Base-by-base conservation (phyloP, 2,113 vertebrate genomes). In the Planiliza haematocheilus region DNA sequence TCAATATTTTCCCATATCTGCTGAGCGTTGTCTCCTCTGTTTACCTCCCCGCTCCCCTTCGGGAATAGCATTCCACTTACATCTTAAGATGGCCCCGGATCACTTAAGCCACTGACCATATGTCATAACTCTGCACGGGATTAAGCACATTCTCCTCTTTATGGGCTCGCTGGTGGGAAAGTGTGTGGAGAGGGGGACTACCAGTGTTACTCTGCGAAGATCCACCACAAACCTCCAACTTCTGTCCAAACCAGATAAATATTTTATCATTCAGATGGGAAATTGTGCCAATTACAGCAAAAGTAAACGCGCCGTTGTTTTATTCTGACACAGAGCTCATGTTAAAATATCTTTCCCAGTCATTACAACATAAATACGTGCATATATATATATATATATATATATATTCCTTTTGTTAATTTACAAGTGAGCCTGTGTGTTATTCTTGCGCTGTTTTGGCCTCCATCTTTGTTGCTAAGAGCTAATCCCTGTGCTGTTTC, bases 41-140 rank as follows among this genome's bases (percentile, higher is more conserved):
- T 90, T 83, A 84, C 90, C 84, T 81, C 73, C 70, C 70, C 21
- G 34, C 75, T 59, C 48, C 63, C 84, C 79, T 48, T 80, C 55
- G 69, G 69, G 79, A 85, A 67, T 38, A 66, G 59, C 87, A 86
- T 88, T 90, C 84, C 88, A 41, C 81, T 77, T 17, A 11, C 82
- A 72, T 86, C 82, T 84, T 80, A 82, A 87, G 81, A 83, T 67
- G 70, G 59, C 70, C 64, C 70, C 55, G 5, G 88, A 90, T 84
- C 85, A 69, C 87, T 85, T 91, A 87, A 91, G 86, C 87, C 75
- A 48, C 81, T 58, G 87, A 77, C 89, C 90, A 90, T 87, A 85
- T 90, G 89, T 90, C 90, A 84, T 83, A 88, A 90, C 86, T 85
- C 77, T 81, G 80, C 50, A 7, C 46, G 5, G 86, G 84, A 90